Conservation (phyloP, 2,797 vertebrate genomes). For the Hafferia zeledoni region DNA sequence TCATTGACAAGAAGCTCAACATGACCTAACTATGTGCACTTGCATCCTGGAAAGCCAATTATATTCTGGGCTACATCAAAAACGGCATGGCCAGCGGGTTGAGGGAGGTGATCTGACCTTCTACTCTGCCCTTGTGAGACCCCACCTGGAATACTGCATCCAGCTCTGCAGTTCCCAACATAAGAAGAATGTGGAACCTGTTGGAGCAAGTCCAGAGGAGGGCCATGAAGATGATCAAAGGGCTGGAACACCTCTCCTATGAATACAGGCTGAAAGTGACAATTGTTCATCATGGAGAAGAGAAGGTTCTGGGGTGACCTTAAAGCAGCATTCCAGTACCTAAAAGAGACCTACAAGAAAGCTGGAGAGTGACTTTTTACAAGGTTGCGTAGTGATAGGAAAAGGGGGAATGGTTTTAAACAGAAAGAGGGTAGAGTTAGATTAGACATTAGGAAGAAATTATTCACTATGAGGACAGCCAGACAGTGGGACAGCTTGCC, state of each 20-base stretch:
- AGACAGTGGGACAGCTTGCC: background rate
- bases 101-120: background rate
- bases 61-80: background rate
- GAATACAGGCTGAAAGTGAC: background rate
- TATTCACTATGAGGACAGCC: background rate
- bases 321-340: background rate
- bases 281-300: background rate
- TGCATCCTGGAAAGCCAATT: background rate
- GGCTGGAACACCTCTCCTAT: background rate
- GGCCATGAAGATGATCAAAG: background rate
- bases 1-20: background rate
- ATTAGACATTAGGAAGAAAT: background rate
- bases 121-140: background rate
- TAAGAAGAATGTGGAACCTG: background rate
- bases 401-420: background rate
- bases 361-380: background rate
- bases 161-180: background rate
- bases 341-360: background rate
- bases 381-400: background rate
- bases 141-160: background rate
- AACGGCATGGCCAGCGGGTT: background rate
- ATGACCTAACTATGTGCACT: background rate
- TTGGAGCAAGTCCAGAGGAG: background rate
- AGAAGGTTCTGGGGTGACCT: background rate
- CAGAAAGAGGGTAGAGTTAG: background rate